These are phyloP conservation scores for Muscidifurax raptorellus DNA, from an alignment of 1,140 invertebrate species.

Conservation along the genomic window DNA sequence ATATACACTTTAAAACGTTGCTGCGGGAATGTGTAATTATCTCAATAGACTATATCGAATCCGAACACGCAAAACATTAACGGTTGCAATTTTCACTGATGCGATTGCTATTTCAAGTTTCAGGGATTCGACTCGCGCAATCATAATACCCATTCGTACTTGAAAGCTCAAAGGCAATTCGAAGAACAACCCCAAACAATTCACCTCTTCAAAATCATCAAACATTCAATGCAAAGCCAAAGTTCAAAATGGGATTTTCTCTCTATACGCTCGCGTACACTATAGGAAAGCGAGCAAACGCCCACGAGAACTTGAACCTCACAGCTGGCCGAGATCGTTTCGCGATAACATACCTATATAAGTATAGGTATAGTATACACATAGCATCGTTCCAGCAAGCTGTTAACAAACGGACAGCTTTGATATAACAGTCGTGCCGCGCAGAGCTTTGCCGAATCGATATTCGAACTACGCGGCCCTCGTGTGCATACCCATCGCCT, in stretches of 20 bases:
- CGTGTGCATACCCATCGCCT: background rate
- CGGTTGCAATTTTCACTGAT: too few species aligned
- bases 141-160: too few species aligned
- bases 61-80: too few species aligned
- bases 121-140: background rate
- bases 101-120: background rate
- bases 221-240: background rate
- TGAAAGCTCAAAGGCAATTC: too few species aligned
- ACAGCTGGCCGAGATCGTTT: background rate
- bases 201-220: background rate
- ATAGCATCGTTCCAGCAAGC: background rate
- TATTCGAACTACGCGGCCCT: background rate
- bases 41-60: too few species aligned
- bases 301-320: background rate
- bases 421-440: slow-evolving; percentile 23
- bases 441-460: slow-evolving; percentile 23
- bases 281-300: background rate
- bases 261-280: background rate
- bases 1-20: too few species aligned
- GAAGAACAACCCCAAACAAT: background rate
- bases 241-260: background rate
- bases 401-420: slow-evolving; percentile 17
- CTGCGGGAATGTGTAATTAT: too few species aligned
- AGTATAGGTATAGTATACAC: too few species aligned
- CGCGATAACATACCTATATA: background rate